Conservation (phyloP, 2,888 invertebrate species). For the Steromphala cineraria region DNA sequence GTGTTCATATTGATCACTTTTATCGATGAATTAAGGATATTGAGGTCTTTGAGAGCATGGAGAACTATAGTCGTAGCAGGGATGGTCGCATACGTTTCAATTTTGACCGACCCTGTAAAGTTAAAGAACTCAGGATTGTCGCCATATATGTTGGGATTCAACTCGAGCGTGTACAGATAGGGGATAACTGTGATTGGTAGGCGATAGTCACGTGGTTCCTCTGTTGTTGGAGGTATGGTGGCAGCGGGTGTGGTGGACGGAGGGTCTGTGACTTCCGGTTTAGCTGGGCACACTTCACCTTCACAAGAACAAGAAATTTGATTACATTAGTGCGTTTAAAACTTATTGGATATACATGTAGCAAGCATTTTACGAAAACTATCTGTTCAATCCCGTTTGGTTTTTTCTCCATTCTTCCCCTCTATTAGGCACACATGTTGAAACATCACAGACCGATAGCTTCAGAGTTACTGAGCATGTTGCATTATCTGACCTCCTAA, state of each 20-base stretch:
- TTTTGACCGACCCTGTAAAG: slow-evolving; percentile 43
- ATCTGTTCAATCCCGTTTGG: too few species aligned
- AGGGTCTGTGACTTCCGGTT: background rate
- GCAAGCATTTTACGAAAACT: too few species aligned
- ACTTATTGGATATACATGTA: too few species aligned
- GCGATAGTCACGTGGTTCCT: slow-evolving; percentile 20
- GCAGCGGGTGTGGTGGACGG: background rate
- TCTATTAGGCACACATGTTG: too few species aligned
- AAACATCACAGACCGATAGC: too few species aligned
- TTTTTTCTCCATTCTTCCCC: too few species aligned
- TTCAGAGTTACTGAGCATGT: too few species aligned
- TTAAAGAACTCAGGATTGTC: slow-evolving; percentile 40
- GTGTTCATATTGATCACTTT: background rate
- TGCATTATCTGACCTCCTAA: too few species aligned
- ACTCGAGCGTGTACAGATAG: slow-evolving; percentile 45
- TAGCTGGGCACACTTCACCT: background rate
- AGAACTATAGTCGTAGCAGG: slow-evolving; percentile 83
- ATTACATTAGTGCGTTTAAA: too few species aligned
- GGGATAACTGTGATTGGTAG: slow-evolving; percentile 50
- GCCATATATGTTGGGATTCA: slow-evolving; percentile 57
- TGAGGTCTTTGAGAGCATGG: slow-evolving; percentile 75
- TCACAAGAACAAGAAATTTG: background rate
- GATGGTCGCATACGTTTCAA: slow-evolving; percentile 39
- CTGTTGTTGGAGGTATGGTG: background rate
- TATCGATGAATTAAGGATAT: background rate